Evolutionary conservation across 1,140 invertebrate species (phyloP), one percentile per base, ranked within the genome.

Genomic region (Rhizoglyphus robini): DNA sequence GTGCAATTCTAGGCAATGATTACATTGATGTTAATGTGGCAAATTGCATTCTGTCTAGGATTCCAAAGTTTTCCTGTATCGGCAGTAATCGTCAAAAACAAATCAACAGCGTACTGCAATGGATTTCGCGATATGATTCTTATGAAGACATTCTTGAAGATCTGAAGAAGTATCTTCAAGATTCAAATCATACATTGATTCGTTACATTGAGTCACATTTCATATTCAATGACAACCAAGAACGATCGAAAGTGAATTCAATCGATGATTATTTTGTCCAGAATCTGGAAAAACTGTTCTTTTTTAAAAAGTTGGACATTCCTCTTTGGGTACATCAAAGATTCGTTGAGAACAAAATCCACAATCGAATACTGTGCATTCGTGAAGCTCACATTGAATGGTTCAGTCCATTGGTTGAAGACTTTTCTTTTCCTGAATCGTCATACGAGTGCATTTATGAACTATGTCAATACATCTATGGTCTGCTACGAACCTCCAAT

Each of bases 61-160:
- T 54, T 8, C 20, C 51, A 23, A 32, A 27, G 20, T 27, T 25
- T n/a, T n/a, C n/a, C n/a, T n/a, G n/a, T n/a, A n/a, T n/a, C n/a
- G n/a, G n/a, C n/a, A n/a, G n/a, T n/a, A 29, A 60, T 60, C 27
- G 58, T 20, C 58, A 60, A 60, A 60, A 60, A 32, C 27, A 20
- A 2, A 60, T 60, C 25, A 34, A 32, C 27, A 27, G n/a, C 29
- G 58, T 60, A 1, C 27, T 60, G 8, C 1, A 4, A n/a, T 60
- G 58, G 58, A 34, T 60, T 3, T 13, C 58, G 4, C 3, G n/a
- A n/a, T 29, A 32, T 23, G 58, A 60, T 27, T n/a, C 32, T n/a
- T 46, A 20, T n/a, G 13, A 60, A 27, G 1, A 11, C 23, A n/a
- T 60, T 13, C 13, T 60, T 3, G 15, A n/a, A 15, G 8, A 60